Evolutionary conservation across 2,888 invertebrate genomes (phyloP).

Genomic region (Epinotia bilunana): DNA sequence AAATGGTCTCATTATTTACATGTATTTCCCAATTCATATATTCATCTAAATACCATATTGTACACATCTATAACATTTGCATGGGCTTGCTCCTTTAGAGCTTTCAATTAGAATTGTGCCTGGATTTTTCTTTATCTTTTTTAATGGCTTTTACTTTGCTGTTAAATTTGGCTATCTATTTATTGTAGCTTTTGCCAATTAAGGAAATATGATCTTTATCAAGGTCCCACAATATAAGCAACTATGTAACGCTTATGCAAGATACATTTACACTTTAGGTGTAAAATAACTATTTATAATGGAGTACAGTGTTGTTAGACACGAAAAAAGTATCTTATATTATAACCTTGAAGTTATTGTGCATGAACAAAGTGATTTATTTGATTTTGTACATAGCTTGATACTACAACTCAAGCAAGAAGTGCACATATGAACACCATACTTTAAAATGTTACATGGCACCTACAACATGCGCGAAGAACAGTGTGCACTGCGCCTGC

Average conservation of each 20-base stretch:
- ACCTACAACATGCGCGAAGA: neutral
- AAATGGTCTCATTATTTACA: too few species aligned
- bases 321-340: too few species aligned
- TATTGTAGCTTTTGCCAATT: neutral
- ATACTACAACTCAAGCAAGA: neutral
- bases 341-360: too few species aligned
- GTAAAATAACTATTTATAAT: neutral
- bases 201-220: neutral
- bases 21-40: too few species aligned
- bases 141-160: too few species aligned
- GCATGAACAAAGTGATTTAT: too few species aligned
- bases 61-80: too few species aligned
- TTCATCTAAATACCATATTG: too few species aligned
- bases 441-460: neutral
- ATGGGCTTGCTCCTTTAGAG: too few species aligned
- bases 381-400: neutral
- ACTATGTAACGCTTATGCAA: neutral
- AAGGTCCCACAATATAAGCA: neutral
- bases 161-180: neutral
- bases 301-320: neutral
- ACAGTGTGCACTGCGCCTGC: neutral
- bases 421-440: neutral
- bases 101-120: too few species aligned
- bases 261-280: too few species aligned
- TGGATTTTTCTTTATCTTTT: too few species aligned